Conservation (phyloP, 2,113 vertebrate genomes). For the Lophotis ruficrista region DNA sequence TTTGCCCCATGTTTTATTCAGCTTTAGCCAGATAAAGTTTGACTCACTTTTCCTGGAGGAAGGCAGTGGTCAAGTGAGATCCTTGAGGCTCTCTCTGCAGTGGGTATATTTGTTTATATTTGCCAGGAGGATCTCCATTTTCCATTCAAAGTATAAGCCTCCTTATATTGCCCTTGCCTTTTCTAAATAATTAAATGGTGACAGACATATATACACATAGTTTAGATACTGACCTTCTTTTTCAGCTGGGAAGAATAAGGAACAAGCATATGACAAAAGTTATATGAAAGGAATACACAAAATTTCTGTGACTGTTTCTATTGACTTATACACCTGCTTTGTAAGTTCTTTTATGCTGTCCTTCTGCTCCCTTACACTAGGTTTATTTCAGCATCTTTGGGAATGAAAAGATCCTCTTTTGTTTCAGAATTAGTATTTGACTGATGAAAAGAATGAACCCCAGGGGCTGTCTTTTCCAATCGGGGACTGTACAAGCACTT, state of each 20-base stretch:
- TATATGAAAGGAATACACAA: not conserved
- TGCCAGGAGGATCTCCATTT: not conserved
- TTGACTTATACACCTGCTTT: conserved; percentile 1
- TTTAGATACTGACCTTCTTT: not conserved
- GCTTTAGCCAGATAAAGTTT: not conserved
- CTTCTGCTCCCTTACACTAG: not conserved
- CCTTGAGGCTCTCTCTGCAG: not conserved
- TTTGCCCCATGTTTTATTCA: not conserved
- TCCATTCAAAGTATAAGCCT: not conserved
- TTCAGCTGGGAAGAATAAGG: not conserved
- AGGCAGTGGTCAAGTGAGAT: not conserved
- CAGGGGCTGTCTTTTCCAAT: conserved; percentile 65
- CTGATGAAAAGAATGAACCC: conserved; percentile 65
- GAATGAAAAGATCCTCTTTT: conserved; percentile 45
- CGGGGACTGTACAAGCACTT: conserved; percentile 50
- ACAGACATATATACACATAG: not conserved
- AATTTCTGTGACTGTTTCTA: not conserved
- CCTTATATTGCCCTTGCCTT: not conserved
- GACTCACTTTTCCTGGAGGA: not conserved
- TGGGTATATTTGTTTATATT: not conserved
- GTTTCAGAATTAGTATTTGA: conserved; percentile 44
- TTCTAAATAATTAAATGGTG: not conserved
- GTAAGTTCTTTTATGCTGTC: not conserved
- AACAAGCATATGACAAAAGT: not conserved
- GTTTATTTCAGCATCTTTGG: conserved; percentile 53